Percentiles rank a stretch among this genome's conserved stretches.
phyloP scores from a whole-genome alignment of 2,797 vertebrate genomes.

The Clamator glandarius region DNA sequence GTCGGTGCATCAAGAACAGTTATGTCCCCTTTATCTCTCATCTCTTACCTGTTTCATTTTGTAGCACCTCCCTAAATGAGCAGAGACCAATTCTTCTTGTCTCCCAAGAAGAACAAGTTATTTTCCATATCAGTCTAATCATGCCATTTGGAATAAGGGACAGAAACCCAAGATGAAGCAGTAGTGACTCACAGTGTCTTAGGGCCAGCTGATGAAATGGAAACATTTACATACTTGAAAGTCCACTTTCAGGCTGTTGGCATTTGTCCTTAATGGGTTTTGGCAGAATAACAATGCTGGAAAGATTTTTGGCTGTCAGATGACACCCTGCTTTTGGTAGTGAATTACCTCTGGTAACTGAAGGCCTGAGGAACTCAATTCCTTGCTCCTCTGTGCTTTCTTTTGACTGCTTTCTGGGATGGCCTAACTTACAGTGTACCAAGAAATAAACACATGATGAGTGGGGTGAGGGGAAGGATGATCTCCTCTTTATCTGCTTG shows the following conservation, averaged over 20 bases:
- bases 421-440: neutral
- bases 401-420: neutral
- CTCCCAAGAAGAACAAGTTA: neutral
- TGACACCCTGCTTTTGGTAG: neutral
- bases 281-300: neutral
- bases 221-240: neutral
- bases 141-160: neutral
- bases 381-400: neutral
- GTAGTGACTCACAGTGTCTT: neutral
- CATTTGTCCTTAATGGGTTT: neutral
- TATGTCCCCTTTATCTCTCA: neutral
- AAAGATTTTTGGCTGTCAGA: neutral
- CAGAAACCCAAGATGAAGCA: neutral
- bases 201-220: neutral
- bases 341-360: neutral
- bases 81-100: neutral
- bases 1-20: neutral
- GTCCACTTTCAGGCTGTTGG: neutral
- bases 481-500: neutral
- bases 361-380: neutral
- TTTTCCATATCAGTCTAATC: neutral
- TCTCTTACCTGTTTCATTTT: neutral
- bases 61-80: neutral
- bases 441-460: neutral
- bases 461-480: neutral